A percentile compares a stretch with the other conserved stretches of the same genome.
Evolutionary conservation across 1,140 invertebrate genomes (phyloP).

Genomic region (Subanguina moxae): DNA sequence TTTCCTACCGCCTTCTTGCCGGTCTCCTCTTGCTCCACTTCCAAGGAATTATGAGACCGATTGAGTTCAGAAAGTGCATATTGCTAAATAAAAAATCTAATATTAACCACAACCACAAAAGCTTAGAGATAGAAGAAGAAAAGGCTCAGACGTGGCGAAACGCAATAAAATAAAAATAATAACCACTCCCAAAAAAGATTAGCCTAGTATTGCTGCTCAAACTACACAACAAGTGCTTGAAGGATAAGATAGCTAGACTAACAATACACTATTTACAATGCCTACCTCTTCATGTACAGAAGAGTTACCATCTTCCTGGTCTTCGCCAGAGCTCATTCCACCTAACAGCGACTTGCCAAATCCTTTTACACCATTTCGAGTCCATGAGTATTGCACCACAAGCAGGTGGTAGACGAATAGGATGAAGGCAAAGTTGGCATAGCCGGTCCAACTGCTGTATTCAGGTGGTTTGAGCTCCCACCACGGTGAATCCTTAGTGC

Average conservation of each 20-base stretch:
- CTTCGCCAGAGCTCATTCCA: background rate
- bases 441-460: conserved; percentile 41
- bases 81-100: too few species aligned
- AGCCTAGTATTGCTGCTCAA: conserved; percentile 4
- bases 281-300: conserved; percentile 55
- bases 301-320: conserved; percentile 45
- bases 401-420: conserved; percentile 37
- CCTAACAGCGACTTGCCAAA: background rate
- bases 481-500: conserved; percentile 31
- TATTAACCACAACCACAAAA: too few species aligned
- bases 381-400: conserved; percentile 54
- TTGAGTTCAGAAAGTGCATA: too few species aligned
- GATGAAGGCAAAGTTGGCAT: conserved; percentile 43
- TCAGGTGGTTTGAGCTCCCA: conserved; percentile 35
- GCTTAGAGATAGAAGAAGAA: too few species aligned
- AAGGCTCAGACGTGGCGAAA: background rate
- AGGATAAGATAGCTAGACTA: too few species aligned
- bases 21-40: too few species aligned
- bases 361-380: conserved; percentile 39
- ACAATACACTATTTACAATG: background rate
- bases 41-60: too few species aligned
- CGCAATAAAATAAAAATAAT: background rate
- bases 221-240: too few species aligned
- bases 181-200: background rate
- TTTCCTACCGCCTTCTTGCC: too few species aligned